phyloP scores from a whole-genome alignment of 1,140 invertebrate species.

The Dendrolimus kikuchii region DNA sequence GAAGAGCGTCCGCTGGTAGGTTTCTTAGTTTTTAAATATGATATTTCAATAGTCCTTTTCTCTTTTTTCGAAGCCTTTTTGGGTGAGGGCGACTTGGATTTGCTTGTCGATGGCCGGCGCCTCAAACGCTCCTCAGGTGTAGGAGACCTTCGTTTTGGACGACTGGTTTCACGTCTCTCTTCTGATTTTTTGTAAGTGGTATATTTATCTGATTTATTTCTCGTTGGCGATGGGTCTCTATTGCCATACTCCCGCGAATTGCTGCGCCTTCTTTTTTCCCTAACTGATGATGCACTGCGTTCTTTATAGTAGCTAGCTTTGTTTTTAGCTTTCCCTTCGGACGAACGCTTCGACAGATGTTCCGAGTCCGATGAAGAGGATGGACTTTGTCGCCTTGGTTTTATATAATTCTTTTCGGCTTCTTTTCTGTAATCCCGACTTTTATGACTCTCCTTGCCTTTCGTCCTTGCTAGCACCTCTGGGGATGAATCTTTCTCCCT shows the following conservation, averaged over 20 bases:
- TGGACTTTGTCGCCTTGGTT: constrained; percentile 21
- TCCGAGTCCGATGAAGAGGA: constrained; percentile 38
- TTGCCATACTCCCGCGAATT: constrained; percentile 26
- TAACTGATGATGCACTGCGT: constrained; percentile 24
- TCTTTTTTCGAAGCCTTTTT: constrained; percentile 34
- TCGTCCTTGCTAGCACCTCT: constrained; percentile 31
- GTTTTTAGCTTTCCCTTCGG: constrained; percentile 31
- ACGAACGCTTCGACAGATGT: constrained; percentile 31
- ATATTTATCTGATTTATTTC: constrained; percentile 33
- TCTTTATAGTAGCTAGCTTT: constrained; percentile 34
- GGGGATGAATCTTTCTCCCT: constrained; percentile 33
- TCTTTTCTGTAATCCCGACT: constrained; percentile 34
- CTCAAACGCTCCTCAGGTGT: constrained; percentile 24
- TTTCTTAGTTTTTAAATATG: constrained; percentile 31
- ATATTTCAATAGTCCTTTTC: constrained; percentile 28
- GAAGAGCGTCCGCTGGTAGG: constrained; percentile 21
- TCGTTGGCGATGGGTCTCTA: constrained; percentile 18
- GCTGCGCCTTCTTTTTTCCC: constrained; percentile 15
- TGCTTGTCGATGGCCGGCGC: constrained; percentile 28
- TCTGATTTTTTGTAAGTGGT: constrained; percentile 30
- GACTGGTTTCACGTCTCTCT: constrained; percentile 27
- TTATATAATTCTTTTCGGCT: constrained; percentile 39
- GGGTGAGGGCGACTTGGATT: constrained; percentile 36
- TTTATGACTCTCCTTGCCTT: constrained; percentile 21
- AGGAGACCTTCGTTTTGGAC: constrained; percentile 29